Conservation (phyloP, 2,113 vertebrate species). For the Hucho hucho region DNA sequence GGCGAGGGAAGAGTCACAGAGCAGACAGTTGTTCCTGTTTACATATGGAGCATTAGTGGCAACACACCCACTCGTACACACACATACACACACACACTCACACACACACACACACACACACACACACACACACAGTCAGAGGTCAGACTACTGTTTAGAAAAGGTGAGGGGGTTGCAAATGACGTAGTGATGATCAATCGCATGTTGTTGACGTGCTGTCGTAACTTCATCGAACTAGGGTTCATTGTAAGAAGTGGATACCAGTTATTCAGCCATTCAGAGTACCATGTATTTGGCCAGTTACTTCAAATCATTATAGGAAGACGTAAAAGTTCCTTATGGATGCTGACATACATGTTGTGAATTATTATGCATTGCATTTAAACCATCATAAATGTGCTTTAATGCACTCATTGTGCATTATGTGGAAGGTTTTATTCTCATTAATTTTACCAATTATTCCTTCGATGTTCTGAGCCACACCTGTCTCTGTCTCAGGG, state of each 20-base stretch:
- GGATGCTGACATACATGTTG: too few species aligned
- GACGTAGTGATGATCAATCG: background rate
- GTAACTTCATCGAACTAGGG: too few species aligned
- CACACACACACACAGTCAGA: background rate
- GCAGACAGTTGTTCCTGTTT: background rate
- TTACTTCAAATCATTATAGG: background rate
- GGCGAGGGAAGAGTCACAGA: background rate
- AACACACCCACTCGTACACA: background rate
- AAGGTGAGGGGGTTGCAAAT: background rate
- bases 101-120: slow-evolving; percentile 2
- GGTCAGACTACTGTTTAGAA: background rate
- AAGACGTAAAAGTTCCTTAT: background rate
- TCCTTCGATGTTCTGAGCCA: background rate
- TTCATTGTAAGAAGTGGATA: too few species aligned
- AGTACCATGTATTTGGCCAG: too few species aligned
- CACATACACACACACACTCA: background rate
- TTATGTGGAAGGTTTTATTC: background rate
- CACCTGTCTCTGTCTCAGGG: slow-evolving; percentile 67
- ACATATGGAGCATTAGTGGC: slow-evolving; percentile 22
- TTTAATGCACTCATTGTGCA: background rate
- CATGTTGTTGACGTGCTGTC: background rate
- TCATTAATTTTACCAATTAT: background rate
- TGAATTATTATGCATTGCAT: too few species aligned
- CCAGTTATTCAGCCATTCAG: too few species aligned
- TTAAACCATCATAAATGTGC: background rate